phyloP scores from a whole-genome alignment of 2,888 invertebrate genomes.

The Aspidiotus destructor region DNA sequence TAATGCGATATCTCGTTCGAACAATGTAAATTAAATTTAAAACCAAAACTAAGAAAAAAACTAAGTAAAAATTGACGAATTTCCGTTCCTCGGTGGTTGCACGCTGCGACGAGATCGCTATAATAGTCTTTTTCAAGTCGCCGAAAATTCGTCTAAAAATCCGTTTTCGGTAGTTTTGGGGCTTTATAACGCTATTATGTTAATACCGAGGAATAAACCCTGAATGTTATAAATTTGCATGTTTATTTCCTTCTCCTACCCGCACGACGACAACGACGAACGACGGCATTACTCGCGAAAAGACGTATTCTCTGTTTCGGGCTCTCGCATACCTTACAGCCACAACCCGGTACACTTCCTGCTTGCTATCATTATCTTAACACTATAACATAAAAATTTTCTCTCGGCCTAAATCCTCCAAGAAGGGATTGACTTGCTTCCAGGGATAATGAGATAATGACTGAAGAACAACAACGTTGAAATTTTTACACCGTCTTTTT shows the following conservation, averaged over 20 bases:
- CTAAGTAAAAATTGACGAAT: too few relatives aligned
- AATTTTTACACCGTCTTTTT: background rate
- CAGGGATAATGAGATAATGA: constrained; percentile 28
- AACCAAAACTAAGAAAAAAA: too few relatives aligned
- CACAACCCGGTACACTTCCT: constrained; percentile 14
- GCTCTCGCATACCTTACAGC: background rate
- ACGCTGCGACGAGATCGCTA: too few relatives aligned
- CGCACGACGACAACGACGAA: too few relatives aligned
- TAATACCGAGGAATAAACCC: constrained; percentile 31
- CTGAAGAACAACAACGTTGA: constrained; percentile 5
- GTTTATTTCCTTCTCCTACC: constrained; percentile 26
- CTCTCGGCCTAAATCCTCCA: constrained; percentile 27
- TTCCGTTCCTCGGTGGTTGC: too few relatives aligned
- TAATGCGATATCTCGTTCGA: too few relatives aligned
- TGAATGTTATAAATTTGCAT: constrained; percentile 31
- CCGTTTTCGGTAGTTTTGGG: constrained; percentile 28
- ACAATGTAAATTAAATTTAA: too few relatives aligned
- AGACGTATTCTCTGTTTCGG: too few relatives aligned
- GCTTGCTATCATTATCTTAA: constrained; percentile 31
- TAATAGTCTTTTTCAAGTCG: background rate
- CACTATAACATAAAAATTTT: constrained; percentile 29
- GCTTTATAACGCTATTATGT: constrained; percentile 30
- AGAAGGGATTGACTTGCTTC: constrained; percentile 25
- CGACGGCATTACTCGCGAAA: too few relatives aligned
- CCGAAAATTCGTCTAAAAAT: constrained; percentile 24